phyloP scores from a whole-genome alignment of 2,797 vertebrate species.

The Sebastiscus tertius region DNA sequence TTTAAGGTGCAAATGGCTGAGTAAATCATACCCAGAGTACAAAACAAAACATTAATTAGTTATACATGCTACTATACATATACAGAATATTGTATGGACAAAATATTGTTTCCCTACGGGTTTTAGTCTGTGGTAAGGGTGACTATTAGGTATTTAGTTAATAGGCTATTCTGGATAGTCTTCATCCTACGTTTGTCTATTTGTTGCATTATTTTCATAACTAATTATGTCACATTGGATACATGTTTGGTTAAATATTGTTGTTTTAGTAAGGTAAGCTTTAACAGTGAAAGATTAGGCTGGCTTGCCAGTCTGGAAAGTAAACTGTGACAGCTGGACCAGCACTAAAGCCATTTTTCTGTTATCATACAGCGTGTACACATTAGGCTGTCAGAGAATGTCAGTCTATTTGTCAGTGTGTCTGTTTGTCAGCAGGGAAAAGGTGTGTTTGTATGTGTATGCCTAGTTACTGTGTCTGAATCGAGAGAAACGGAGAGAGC shows the following conservation, averaged over 20 bases:
- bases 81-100: not conserved
- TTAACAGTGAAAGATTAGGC: not conserved
- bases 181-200: not conserved
- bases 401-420: not conserved
- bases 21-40: not conserved
- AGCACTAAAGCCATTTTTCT: not conserved
- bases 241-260: not conserved
- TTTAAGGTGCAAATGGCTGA: not conserved
- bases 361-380: not conserved
- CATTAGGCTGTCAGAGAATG: constrained; percentile 8
- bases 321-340: not conserved
- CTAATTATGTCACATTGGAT: not conserved
- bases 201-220: not conserved
- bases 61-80: no score
- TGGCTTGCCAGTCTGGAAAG: not conserved
- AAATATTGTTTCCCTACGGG: not conserved
- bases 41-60: not conserved
- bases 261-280: not conserved
- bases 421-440: constrained; percentile 11
- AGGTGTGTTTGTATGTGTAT: constrained; percentile 43
- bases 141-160: not conserved
- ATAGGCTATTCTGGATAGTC: not conserved
- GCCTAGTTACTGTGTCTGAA: constrained; percentile 30
- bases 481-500: constrained; percentile 39
- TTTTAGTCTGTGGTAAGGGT: not conserved